These are phyloP conservation scores for Mya arenaria DNA, from an alignment of 1,140 invertebrate genomes.

Conservation along the genomic window DNA sequence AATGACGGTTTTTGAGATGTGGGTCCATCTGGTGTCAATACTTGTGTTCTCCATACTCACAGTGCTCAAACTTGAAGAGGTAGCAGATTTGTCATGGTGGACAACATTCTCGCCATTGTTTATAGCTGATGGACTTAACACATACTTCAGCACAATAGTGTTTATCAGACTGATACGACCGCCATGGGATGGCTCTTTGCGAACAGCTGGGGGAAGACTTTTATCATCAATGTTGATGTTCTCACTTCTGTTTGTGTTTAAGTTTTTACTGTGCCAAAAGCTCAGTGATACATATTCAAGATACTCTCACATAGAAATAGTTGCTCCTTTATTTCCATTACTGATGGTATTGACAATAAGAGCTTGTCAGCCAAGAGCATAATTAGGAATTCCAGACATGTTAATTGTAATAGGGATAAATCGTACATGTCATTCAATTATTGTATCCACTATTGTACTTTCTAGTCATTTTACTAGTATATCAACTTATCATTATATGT, in stretches of 20 bases:
- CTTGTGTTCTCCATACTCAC: conserved; percentile 92
- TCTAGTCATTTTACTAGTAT: too few relatives aligned
- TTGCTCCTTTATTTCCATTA: conserved; percentile 95
- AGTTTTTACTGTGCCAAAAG: conserved; percentile 95
- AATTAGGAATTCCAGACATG: too few relatives aligned
- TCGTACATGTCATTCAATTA: too few relatives aligned
- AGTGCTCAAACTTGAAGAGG: conserved; percentile 84
- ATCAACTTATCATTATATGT: too few relatives aligned
- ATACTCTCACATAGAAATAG: conserved; percentile 94
- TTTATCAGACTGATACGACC: conserved; percentile 94
- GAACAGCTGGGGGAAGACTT: conserved; percentile 87
- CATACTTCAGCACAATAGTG: conserved; percentile 96
- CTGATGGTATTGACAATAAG: conserved; percentile 92
- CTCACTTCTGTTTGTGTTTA: conserved; percentile 93
- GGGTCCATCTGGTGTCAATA: conserved; percentile 92
- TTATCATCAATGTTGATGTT: conserved; percentile 93
- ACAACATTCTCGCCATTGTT: conserved; percentile 94
- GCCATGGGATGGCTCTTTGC: conserved; percentile 86
- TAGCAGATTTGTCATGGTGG: conserved; percentile 84
- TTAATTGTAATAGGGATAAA: too few relatives aligned
- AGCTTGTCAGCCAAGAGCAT: conserved; percentile 89
- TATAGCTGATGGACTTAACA: conserved; percentile 93
- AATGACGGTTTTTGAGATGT: conserved; percentile 96
- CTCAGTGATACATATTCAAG: conserved; percentile 86
- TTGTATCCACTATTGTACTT: too few relatives aligned